Percentiles rank a stretch among this genome's conserved stretches.
Conservation (phyloP, 2,888 invertebrate genomes). For the Eubasilissa splendida region DNA sequence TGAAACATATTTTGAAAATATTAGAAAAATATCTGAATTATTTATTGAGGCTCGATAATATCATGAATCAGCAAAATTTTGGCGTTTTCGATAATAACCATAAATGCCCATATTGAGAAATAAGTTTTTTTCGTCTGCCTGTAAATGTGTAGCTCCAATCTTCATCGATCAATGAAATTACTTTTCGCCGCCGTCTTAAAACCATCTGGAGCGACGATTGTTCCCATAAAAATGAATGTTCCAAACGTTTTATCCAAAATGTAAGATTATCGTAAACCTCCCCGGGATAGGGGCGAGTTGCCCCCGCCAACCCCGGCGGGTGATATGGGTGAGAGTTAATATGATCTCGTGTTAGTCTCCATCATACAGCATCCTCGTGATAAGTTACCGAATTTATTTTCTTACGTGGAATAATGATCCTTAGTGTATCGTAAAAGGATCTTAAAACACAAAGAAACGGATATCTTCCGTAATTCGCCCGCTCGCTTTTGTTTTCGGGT, state of each 20-base stretch:
- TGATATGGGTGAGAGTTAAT: too few relatives aligned
- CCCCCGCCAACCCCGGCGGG: too few relatives aligned
- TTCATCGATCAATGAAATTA: not conserved
- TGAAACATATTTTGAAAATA: too few relatives aligned
- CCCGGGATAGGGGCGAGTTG: too few relatives aligned
- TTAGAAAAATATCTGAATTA: not conserved
- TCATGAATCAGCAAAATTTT: not conserved
- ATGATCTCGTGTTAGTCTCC: too few relatives aligned
- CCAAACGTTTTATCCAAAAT: not conserved
- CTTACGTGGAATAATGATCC: not conserved
- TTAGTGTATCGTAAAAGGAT: too few relatives aligned
- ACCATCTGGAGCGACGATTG: not conserved
- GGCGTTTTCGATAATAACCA: too few relatives aligned
- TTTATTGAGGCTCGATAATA: not conserved
- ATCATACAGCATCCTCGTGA: not conserved
- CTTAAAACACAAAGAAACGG: too few relatives aligned
- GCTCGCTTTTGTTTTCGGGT: too few relatives aligned
- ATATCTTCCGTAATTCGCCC: too few relatives aligned
- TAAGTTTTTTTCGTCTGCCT: not conserved
- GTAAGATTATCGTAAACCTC: not conserved
- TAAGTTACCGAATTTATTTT: not conserved
- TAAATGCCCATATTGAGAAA: not conserved
- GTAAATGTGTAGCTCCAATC: not conserved
- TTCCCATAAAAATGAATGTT: conserved; percentile 12
- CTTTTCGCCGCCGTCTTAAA: not conserved